A percentile compares a stretch with the other conserved stretches of the same genome.
Evolutionary conservation across 1,140 invertebrate species (phyloP).

Genomic region (Nasonia giraulti): DNA sequence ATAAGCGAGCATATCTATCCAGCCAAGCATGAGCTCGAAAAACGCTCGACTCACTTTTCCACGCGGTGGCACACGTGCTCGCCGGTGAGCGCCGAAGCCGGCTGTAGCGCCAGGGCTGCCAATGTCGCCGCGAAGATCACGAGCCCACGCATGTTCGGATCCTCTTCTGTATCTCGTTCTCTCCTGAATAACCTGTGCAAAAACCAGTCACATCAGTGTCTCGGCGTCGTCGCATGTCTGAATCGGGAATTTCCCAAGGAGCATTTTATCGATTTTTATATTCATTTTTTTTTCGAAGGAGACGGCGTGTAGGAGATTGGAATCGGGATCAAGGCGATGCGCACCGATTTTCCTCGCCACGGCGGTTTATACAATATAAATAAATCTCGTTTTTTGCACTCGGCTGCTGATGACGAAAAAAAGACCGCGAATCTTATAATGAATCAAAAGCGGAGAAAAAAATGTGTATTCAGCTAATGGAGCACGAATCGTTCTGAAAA

Average conservation of each 20-base stretch:
- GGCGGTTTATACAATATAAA: not conserved
- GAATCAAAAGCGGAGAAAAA: not conserved
- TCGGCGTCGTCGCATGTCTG: not conserved
- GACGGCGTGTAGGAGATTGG: not conserved
- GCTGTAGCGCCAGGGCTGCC: constrained; percentile 59
- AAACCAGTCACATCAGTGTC: not conserved
- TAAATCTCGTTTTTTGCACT: too few species aligned
- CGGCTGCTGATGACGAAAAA: not conserved
- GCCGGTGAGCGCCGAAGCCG: constrained; percentile 64
- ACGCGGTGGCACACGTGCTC: constrained; percentile 69
- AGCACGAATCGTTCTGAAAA: too few species aligned
- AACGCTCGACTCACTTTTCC: constrained; percentile 69
- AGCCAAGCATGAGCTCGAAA: not conserved
- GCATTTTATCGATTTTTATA: not conserved
- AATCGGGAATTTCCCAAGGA: not conserved
- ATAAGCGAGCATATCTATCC: not conserved
- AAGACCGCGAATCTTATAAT: too few species aligned
- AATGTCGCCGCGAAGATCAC: constrained; percentile 56
- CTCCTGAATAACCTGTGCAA: not conserved
- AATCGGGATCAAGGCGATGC: constrained; percentile 27
- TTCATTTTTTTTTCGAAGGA: not conserved
- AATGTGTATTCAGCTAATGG: too few species aligned
- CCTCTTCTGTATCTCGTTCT: not conserved
- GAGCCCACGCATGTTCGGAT: constrained; percentile 8
- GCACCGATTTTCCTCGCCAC: not conserved